Conservation (phyloP, 2,113 vertebrate genomes). For the Cygnus buccinator region DNA sequence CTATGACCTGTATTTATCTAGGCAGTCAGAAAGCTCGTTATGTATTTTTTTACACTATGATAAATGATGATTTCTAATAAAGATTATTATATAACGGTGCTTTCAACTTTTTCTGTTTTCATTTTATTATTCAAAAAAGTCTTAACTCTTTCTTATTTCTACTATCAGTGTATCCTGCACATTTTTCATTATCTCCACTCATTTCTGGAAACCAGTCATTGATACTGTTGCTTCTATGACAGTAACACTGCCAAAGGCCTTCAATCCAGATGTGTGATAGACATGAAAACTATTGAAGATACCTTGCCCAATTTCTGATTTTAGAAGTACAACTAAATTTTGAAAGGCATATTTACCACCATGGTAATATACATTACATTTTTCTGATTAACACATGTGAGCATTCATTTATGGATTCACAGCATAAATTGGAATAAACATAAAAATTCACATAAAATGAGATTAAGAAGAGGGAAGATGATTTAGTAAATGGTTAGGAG, state of each 20-base stretch:
- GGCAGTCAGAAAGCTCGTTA: background rate
- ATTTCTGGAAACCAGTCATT: background rate
- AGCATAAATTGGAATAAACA: background rate
- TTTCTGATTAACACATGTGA: background rate
- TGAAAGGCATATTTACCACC: background rate
- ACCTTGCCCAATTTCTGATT: background rate
- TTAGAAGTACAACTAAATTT: background rate
- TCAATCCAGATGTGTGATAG: background rate
- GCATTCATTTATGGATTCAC: background rate
- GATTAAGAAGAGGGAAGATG: background rate
- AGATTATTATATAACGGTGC: background rate
- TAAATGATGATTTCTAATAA: background rate
- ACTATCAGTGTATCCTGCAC: background rate
- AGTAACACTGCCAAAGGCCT: background rate
- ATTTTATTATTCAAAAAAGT: background rate
- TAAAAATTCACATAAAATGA: background rate
- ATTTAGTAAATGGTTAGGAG: background rate
- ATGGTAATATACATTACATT: background rate
- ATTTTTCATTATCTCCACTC: background rate
- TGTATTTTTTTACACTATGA: background rate
- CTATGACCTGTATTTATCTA: background rate
- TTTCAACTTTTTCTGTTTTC: background rate
- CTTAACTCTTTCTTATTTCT: background rate
- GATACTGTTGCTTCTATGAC: background rate
- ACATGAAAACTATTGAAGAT: background rate